These are phyloP conservation scores for Nyctibius bracteatus DNA, from an alignment of 2,113 vertebrate genomes.

Conservation along the genomic window DNA sequence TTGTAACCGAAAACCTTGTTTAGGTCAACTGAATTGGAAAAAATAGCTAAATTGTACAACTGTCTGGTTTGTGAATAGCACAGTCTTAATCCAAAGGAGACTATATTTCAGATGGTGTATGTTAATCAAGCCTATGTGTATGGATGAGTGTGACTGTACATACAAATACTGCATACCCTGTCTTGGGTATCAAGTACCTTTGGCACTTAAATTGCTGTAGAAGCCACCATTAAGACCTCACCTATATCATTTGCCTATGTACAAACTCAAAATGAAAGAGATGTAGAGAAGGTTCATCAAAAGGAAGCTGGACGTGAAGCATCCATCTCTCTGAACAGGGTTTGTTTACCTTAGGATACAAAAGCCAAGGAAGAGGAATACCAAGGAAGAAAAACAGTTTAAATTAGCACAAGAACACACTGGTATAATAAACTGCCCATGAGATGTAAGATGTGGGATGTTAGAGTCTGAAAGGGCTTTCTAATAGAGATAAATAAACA, in stretches of 20 bases:
- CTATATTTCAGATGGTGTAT: background rate
- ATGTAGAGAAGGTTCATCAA: background rate
- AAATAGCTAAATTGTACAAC: background rate
- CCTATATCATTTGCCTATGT: background rate
- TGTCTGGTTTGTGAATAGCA: background rate
- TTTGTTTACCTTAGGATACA: background rate
- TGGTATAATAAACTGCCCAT: background rate
- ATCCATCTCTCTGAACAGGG: background rate
- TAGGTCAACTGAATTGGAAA: background rate
- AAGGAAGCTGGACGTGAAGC: background rate
- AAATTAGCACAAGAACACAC: background rate
- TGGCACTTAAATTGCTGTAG: background rate
- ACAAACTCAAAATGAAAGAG: background rate
- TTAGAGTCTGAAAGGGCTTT: background rate
- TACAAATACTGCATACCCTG: background rate
- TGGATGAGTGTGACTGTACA: background rate
- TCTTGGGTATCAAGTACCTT: background rate
- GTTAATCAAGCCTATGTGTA: background rate
- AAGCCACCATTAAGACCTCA: background rate
- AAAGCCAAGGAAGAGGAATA: background rate
- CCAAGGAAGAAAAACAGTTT: background rate
- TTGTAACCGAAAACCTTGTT: background rate
- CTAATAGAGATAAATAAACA: background rate
- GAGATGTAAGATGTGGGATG: background rate
- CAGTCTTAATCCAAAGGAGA: background rate